Evolutionary conservation across 2,888 invertebrate genomes (phyloP).

Genomic region (Hypsopygia costalis): DNA sequence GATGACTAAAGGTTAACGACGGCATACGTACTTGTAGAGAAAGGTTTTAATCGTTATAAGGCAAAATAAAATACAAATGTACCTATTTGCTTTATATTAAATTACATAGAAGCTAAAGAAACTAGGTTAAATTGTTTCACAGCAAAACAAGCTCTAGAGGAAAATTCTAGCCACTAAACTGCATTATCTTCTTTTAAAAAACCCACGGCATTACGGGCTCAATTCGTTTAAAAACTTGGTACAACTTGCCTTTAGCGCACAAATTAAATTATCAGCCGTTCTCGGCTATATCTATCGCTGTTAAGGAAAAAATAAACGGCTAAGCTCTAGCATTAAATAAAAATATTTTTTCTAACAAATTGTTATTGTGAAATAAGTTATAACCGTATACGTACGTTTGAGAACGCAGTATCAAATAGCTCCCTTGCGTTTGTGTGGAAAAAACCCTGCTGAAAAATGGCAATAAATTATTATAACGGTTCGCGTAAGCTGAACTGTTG

Average conservation of each 20-base stretch:
- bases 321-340: not conserved
- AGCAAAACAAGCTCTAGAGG: not conserved
- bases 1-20: too few species aligned
- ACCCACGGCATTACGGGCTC: not conserved
- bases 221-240: not conserved
- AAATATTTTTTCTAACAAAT: not conserved
- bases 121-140: slow-evolving; percentile 1
- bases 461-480: not conserved
- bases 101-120: slow-evolving; percentile 1
- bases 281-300: not conserved
- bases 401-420: not conserved
- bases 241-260: not conserved
- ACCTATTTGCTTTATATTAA: slow-evolving; percentile 1
- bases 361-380: not conserved
- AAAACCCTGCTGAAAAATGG: not conserved
- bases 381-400: not conserved
- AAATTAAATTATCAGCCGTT: not conserved
- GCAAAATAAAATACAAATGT: not conserved
- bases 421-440: slow-evolving; percentile 2
- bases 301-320: not conserved
- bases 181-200: slow-evolving; percentile 4
- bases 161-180: not conserved
- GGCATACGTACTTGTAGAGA: too few species aligned
- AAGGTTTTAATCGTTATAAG: too few species aligned
- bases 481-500: slow-evolving; percentile 1